A percentile compares a stretch with the other conserved stretches of the same genome.
Conservation (phyloP, 2,113 vertebrate species). For the Gobio gobio region DNA sequence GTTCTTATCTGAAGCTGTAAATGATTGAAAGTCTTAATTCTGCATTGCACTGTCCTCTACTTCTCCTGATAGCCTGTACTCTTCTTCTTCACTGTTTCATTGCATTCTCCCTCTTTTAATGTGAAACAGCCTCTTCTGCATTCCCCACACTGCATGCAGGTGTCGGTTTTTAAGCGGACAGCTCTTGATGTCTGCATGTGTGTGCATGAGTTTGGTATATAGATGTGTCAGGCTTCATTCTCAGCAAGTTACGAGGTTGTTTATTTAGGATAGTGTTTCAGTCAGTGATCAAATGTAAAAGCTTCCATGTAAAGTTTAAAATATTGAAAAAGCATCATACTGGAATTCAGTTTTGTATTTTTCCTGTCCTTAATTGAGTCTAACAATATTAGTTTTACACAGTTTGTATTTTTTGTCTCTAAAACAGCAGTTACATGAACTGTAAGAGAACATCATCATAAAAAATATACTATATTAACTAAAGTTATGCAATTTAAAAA, state of each 20-base stretch:
- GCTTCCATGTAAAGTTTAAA: not conserved
- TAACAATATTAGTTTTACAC: not conserved
- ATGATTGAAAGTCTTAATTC: slow-evolving; percentile 46
- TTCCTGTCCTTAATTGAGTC: not conserved
- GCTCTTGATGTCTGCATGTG: slow-evolving; percentile 15
- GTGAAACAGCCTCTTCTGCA: not conserved
- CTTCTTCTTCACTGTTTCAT: slow-evolving; percentile 28
- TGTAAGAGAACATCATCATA: not conserved
- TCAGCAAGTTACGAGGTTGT: slow-evolving; percentile 59
- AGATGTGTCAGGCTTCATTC: slow-evolving; percentile 42
- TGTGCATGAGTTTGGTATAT: slow-evolving; percentile 13
- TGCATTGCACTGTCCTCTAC: slow-evolving; percentile 4
- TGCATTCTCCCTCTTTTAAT: not conserved
- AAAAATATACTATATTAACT: not conserved
- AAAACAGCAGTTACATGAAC: not conserved
- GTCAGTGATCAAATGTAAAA: slow-evolving; percentile 58
- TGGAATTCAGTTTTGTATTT: not conserved
- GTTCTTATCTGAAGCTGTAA: slow-evolving; percentile 60
- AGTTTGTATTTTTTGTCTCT: not conserved
- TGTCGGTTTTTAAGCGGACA: slow-evolving; percentile 26
- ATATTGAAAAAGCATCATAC: not conserved
- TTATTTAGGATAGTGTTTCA: slow-evolving; percentile 61
- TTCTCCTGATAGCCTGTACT: slow-evolving; percentile 6
- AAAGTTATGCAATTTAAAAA: not conserved
- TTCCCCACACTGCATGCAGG: slow-evolving; percentile 37